A percentile compares a stretch with the other conserved stretches of the same genome.
Evolutionary conservation across 2,888 invertebrate genomes (phyloP).

Genomic region (Sympetrum striolatum): DNA sequence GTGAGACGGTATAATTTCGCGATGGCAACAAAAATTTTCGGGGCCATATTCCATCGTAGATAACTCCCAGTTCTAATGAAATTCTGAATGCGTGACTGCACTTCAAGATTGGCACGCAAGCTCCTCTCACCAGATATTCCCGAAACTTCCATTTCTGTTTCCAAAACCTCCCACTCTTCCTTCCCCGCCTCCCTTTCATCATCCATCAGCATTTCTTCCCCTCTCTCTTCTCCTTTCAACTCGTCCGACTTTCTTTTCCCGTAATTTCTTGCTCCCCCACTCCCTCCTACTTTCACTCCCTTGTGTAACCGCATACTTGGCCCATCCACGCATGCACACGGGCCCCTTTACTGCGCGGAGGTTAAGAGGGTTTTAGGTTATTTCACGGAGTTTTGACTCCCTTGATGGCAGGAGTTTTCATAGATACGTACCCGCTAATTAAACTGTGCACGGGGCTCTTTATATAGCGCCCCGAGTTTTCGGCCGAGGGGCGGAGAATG

Average conservation of each 20-base stretch:
- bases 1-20: not conserved
- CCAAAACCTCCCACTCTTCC: not conserved
- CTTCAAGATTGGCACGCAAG: not conserved
- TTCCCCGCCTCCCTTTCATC: not conserved
- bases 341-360: not conserved
- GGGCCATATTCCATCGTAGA: not conserved
- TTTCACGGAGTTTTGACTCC: constrained; percentile 37
- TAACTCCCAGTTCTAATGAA: not conserved
- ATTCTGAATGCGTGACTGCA: not conserved
- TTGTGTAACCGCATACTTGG: not conserved
- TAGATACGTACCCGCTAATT: constrained; percentile 26
- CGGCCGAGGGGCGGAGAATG: not conserved
- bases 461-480: not conserved
- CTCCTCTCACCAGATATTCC: not conserved
- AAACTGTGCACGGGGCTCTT: constrained; percentile 20
- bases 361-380: constrained; percentile 13
- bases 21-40: not conserved
- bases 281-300: not conserved
- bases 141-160: not conserved
- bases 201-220: not conserved
- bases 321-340: not conserved
- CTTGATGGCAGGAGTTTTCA: constrained; percentile 20
- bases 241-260: not conserved
- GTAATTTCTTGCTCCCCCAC: not conserved
- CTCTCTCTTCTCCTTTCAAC: not conserved